Percentiles rank a stretch among this genome's conserved stretches.
Conservation (phyloP, 2,797 vertebrate species). For the Sandelia bainsii region DNA sequence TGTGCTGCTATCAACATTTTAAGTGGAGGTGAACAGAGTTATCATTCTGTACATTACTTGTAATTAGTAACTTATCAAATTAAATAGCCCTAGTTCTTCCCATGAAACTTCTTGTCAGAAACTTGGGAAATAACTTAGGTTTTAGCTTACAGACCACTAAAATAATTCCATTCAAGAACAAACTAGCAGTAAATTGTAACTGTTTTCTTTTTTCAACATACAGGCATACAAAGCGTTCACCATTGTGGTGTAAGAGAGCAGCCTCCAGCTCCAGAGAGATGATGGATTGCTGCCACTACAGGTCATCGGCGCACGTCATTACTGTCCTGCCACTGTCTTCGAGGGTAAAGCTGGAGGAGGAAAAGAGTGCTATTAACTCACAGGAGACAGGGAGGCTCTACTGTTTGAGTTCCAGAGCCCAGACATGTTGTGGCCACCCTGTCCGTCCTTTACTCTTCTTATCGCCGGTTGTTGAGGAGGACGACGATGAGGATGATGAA, state of each 20-base stretch:
- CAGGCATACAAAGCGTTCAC: background rate
- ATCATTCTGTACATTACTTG: too few relatives aligned
- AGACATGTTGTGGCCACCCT: constrained; percentile 99
- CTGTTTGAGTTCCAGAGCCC: constrained; percentile 99
- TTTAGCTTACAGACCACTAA: background rate
- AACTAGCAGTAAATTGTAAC: background rate
- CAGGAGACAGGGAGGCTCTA: constrained; percentile 72
- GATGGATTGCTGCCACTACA: background rate
- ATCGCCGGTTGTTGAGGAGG: constrained; percentile 89
- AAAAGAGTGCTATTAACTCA: background rate
- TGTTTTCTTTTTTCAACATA: background rate
- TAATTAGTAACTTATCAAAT: background rate
- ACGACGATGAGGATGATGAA: constrained; percentile 64
- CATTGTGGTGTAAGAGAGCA: background rate
- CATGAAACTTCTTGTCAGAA: background rate
- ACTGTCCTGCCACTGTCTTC: constrained; percentile 3
- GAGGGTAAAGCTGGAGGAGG: background rate
- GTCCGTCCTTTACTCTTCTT: constrained; percentile 99
- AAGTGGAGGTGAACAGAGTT: too few relatives aligned
- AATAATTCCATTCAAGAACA: background rate
- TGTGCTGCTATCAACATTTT: background rate
- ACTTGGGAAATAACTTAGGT: background rate
- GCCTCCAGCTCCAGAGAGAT: background rate
- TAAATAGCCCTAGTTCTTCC: background rate
- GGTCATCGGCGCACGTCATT: constrained; percentile 9